Conservation (phyloP, 2,888 invertebrate genomes). For the Glaucopsyche alexis region DNA sequence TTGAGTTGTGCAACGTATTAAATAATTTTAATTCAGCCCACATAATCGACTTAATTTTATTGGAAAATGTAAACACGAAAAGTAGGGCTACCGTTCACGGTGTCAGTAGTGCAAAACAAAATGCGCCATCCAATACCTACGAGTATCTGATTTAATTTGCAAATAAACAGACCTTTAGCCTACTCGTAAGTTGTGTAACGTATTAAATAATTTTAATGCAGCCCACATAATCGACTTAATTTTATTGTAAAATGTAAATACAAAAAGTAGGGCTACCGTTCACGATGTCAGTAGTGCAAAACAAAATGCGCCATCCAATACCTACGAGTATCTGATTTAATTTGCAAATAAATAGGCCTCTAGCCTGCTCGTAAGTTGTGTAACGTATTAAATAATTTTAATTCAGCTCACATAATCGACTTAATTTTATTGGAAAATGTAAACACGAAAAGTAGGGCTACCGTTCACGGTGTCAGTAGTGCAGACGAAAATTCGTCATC, state of each 20-base stretch:
- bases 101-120: conserved; percentile 72
- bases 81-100: conserved; percentile 66
- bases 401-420: conserved; percentile 10
- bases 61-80: conserved; percentile 41
- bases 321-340: not conserved
- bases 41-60: not conserved
- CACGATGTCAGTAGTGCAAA: not conserved
- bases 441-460: conserved; percentile 56
- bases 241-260: not conserved
- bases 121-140: conserved; percentile 60
- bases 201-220: not conserved
- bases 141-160: too few species aligned
- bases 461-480: conserved; percentile 74
- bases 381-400: conserved; percentile 12
- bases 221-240: not conserved
- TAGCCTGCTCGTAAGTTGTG: not conserved
- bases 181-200: not conserved
- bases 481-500: conserved; percentile 72
- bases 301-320: not conserved
- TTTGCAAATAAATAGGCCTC: not conserved
- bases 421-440: conserved; percentile 20
- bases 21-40: not conserved
- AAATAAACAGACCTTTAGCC: not conserved
- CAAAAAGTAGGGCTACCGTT: not conserved
- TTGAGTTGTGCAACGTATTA: not conserved